Evolutionary conservation across 1,140 invertebrate species (phyloP).

Genomic region (Drosophila paulistorum): DNA sequence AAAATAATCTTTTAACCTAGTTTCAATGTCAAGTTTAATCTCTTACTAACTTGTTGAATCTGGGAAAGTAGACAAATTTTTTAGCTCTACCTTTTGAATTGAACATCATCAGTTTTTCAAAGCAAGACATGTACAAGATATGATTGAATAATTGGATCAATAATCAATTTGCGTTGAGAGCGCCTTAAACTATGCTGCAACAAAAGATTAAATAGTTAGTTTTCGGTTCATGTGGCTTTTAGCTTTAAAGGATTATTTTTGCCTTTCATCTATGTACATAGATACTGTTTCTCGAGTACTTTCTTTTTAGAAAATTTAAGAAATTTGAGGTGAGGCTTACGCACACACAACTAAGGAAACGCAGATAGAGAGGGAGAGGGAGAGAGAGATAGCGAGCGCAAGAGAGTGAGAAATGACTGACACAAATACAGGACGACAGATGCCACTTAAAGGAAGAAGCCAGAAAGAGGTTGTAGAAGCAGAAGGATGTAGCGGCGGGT

Average conservation of each 20-base stretch:
- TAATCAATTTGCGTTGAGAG: too few species aligned
- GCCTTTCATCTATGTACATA: background rate
- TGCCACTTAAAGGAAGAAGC: slow-evolving; percentile 67
- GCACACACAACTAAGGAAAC: background rate
- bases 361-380: background rate
- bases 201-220: background rate
- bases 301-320: slow-evolving; percentile 3
- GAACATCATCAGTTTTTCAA: too few species aligned
- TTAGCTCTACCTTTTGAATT: too few species aligned
- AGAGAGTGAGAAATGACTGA: slow-evolving; percentile 47
- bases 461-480: background rate
- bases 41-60: too few species aligned
- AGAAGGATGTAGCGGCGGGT: background rate
- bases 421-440: slow-evolving; percentile 75
- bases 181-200: too few species aligned
- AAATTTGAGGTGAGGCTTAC: slow-evolving; percentile 3
- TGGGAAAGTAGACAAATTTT: too few species aligned
- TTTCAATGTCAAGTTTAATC: background rate
- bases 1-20: background rate
- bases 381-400: background rate
- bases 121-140: too few species aligned
- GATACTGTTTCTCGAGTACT: background rate
- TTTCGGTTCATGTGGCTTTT: background rate
- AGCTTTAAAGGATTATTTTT: background rate
- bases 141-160: too few species aligned